phyloP scores from a whole-genome alignment of 2,113 vertebrate species.

The Notechis scutatus region DNA sequence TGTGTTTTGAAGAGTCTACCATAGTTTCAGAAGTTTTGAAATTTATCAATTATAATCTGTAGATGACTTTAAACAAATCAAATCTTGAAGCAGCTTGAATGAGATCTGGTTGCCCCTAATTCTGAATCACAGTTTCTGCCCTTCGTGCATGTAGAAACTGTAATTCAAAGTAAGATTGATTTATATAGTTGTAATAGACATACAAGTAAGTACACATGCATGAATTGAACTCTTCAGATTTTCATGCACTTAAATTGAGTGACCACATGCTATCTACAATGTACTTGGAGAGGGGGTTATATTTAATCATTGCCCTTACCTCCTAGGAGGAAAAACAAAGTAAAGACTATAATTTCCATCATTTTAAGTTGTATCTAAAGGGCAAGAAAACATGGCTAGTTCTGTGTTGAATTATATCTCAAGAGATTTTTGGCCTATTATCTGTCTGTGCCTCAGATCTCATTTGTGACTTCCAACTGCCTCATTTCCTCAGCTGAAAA shows the following conservation, averaged over 20 bases:
- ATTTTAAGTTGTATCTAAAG: neutral
- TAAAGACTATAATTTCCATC: conserved; percentile 14
- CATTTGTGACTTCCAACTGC: conserved; percentile 8
- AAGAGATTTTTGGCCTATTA: conserved; percentile 17
- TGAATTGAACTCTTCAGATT: conserved; percentile 33
- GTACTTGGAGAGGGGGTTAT: neutral
- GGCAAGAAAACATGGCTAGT: conserved; percentile 21
- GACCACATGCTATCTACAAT: neutral
- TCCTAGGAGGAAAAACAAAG: conserved; percentile 6
- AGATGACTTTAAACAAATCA: neutral
- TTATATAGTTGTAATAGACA: neutral
- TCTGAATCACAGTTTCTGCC: neutral
- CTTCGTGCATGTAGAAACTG: neutral
- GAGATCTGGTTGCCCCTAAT: neutral
- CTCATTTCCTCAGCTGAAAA: conserved; percentile 22
- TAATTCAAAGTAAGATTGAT: neutral
- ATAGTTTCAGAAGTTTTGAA: neutral
- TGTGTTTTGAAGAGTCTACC: neutral
- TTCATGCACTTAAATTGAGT: conserved; percentile 27
- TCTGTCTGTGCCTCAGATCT: conserved; percentile 1
- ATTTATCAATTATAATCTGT: neutral
- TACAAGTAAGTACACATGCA: neutral
- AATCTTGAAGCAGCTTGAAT: neutral
- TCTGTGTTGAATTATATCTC: conserved; percentile 7
- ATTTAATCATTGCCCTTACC: neutral